Evolutionary conservation across 2,797 vertebrate species (phyloP).

Genomic region (Alosa sapidissima): DNA sequence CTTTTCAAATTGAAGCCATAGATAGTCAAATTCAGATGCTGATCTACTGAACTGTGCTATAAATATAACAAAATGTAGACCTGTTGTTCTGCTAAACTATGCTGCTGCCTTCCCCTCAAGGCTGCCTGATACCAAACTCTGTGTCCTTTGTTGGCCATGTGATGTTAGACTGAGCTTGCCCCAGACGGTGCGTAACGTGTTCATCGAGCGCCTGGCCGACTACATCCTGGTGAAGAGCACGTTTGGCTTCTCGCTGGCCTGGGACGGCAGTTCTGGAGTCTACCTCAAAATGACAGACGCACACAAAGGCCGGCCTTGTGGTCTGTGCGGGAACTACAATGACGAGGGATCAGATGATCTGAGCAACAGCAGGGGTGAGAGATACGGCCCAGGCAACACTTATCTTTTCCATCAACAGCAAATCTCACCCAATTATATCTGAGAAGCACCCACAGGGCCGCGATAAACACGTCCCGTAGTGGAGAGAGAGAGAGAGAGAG

Average conservation of each 20-base stretch:
- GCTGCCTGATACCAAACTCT: background rate
- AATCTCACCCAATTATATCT: constrained; percentile 63
- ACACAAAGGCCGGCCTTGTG: constrained; percentile 89
- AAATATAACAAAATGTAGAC: background rate
- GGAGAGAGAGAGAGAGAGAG: background rate
- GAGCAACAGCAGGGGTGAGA: constrained; percentile 85
- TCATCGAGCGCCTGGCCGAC: constrained; percentile 92
- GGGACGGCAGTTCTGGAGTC: constrained; percentile 93
- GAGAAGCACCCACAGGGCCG: constrained; percentile 21
- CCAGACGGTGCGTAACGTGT: constrained; percentile 86
- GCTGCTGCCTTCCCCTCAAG: background rate
- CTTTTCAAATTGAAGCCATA: background rate
- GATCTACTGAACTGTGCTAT: background rate
- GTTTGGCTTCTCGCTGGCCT: constrained; percentile 96
- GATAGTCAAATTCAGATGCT: background rate
- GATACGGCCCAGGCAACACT: constrained; percentile 48
- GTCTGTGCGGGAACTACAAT: constrained; percentile 96
- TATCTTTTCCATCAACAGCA: constrained; percentile 67
- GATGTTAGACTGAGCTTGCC: constrained; percentile 82
- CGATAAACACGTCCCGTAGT: background rate
- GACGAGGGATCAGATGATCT: constrained; percentile 89
- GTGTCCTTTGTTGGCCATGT: background rate
- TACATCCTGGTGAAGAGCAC: constrained; percentile 96
- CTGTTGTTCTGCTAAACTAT: background rate
- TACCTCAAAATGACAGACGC: constrained; percentile 95